Conservation (phyloP, 2,888 invertebrate genomes). For the Cephus pulcher region DNA sequence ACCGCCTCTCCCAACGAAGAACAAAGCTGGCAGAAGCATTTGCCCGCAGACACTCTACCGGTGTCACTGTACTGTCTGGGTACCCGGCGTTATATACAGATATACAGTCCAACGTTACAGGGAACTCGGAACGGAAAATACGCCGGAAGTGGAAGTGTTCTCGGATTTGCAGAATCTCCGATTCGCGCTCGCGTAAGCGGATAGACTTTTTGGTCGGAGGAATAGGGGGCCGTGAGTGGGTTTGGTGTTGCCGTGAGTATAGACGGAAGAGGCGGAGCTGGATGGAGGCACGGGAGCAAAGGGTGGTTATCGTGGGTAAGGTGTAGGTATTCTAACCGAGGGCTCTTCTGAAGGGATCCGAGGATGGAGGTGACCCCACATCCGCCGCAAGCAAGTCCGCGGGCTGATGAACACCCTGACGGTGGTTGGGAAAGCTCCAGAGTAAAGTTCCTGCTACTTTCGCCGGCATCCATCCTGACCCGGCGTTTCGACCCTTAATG, state of each 20-base stretch:
- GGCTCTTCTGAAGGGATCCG: conserved; percentile 4
- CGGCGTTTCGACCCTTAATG: neutral
- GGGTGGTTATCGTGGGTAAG: neutral
- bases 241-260: neutral
- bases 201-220: conserved; percentile 43
- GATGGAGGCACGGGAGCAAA: neutral
- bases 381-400: conserved; percentile 23
- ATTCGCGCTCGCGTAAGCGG: conserved; percentile 50
- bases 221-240: conserved; percentile 31
- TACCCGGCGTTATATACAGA: neutral
- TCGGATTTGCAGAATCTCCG: conserved; percentile 46
- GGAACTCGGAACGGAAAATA: neutral
- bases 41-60: neutral
- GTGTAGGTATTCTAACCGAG: neutral
- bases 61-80: neutral
- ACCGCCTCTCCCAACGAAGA: neutral
- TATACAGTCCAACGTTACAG: neutral
- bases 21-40: neutral
- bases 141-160: conserved; percentile 14
- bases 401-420: conserved; percentile 39
- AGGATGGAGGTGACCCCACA: conserved; percentile 13
- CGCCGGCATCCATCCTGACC: neutral
- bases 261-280: neutral
- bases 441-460: conserved; percentile 2
- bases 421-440: neutral